phyloP scores from a whole-genome alignment of 2,113 vertebrate species.

The Corythornis cristatus region DNA sequence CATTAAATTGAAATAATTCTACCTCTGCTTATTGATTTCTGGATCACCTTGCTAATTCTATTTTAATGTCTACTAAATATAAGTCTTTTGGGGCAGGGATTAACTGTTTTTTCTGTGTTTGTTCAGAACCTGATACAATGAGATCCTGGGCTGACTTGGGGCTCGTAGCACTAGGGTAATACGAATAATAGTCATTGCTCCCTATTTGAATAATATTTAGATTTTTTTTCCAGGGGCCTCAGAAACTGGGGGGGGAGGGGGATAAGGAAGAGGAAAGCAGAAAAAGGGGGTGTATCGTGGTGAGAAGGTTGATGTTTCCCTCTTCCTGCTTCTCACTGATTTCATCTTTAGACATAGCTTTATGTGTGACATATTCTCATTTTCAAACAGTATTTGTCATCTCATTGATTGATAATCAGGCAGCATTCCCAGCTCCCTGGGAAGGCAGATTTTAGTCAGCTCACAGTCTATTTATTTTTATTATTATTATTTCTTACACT shows the following conservation, averaged over 20 bases:
- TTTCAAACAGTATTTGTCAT: not conserved
- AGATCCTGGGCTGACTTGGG: conserved; percentile 68
- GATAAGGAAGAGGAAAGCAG: conserved; percentile 18
- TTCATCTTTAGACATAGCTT: not conserved
- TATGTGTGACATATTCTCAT: conserved; percentile 1
- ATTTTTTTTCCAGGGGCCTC: conserved; percentile 28
- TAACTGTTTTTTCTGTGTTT: conserved; percentile 71
- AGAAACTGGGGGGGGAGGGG: not conserved
- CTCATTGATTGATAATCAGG: conserved; percentile 5
- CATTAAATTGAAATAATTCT: conserved; percentile 7
- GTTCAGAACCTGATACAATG: conserved; percentile 71
- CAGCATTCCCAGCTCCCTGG: not conserved
- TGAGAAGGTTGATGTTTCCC: conserved; percentile 28
- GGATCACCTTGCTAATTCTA: conserved; percentile 37
- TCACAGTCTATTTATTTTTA: not conserved
- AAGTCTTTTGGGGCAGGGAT: conserved; percentile 43
- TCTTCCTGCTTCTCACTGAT: conserved; percentile 29
- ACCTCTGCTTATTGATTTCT: not conserved
- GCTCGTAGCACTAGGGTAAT: conserved; percentile 71
- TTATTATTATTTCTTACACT: not conserved
- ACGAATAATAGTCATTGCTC: conserved; percentile 67
- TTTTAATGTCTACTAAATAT: conserved; percentile 41
- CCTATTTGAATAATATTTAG: conserved; percentile 59
- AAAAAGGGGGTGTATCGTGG: not conserved
- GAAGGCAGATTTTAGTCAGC: not conserved